Evolutionary conservation across 2,113 vertebrate genomes (phyloP).

Genomic region (Pitta sordida): DNA sequence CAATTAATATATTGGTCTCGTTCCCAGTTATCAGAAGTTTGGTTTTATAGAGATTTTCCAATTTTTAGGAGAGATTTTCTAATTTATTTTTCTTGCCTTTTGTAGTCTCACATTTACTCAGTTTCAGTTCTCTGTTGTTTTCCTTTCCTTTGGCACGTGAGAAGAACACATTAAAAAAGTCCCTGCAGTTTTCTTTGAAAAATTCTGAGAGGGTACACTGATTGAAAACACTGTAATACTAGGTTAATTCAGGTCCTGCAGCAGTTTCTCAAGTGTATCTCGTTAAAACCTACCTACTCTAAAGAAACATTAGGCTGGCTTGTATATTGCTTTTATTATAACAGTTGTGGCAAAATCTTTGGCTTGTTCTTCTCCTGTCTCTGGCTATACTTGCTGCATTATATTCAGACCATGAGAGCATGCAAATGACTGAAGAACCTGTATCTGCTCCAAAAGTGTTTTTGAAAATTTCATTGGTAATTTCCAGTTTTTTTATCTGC

Average conservation of each 20-base stretch:
- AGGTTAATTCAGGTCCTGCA: background rate
- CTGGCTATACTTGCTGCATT: background rate
- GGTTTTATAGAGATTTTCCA: background rate
- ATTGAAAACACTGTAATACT: background rate
- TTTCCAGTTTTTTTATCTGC: background rate
- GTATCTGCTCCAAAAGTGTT: background rate
- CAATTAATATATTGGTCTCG: background rate
- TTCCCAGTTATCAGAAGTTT: background rate
- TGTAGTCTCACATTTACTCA: background rate
- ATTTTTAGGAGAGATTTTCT: background rate
- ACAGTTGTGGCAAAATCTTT: background rate
- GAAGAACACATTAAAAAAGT: background rate
- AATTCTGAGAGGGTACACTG: fast-evolving
- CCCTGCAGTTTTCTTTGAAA: background rate
- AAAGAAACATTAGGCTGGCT: background rate
- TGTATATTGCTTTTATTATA: background rate
- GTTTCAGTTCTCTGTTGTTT: background rate
- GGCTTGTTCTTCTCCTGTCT: background rate
- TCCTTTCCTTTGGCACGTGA: background rate
- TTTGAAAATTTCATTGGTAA: background rate
- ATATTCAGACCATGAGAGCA: background rate
- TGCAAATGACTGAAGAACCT: background rate
- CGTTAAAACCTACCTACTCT: background rate
- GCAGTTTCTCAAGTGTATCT: background rate
- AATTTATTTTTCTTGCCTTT: background rate